Base-by-base conservation (phyloP, 2,888 invertebrate genomes). In the Papilio gigon region DNA sequence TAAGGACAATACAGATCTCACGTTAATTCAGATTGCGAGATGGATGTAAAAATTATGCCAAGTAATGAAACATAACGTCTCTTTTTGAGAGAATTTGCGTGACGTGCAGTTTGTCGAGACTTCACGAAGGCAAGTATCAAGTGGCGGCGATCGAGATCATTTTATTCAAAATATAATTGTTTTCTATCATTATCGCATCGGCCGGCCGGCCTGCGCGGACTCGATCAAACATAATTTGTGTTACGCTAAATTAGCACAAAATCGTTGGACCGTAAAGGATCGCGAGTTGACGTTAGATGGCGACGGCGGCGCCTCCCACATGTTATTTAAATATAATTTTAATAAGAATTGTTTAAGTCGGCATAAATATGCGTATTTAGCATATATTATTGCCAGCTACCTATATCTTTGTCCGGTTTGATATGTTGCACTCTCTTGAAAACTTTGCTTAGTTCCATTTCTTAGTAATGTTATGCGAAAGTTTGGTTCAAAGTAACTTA, bases 211-310 rank as follows among this genome's bases (percentile, higher is more conserved):
- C 20, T 44, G 44, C 22, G 22, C 22, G n/a, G 2, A 20, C 17
- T 47, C 4, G 50, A 27, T 50, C 50, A 50, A 27, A 27, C 14
- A 50, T 47, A 25, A 27, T 14, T 50, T 50, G 27, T 50, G 14
- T 50, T 50, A 25, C 50, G 47, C 8, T 20, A 50, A 50, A 50
- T 27, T 12, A 27, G 20, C 50, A 50, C 25, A 5, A 50, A 50
- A 47, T 22, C 12, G 12, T 4, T 47, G 47, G n/a, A 20, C 47
- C 12, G 47, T 47, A 47, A 22, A 47, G 22, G 44, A 47, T 47
- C 20, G 44, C 47, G 20, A 22, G 22, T 22, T 47, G 47, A 47
- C 47, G 47, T 22, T 22, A 47, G 47, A 47, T 17, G 47, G 22
- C 12, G 47, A 20, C 47, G 2, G 22, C 22, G 47, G 2, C 11